Conservation (phyloP, 2,888 invertebrate genomes). For the Spodoptera exigua region DNA sequence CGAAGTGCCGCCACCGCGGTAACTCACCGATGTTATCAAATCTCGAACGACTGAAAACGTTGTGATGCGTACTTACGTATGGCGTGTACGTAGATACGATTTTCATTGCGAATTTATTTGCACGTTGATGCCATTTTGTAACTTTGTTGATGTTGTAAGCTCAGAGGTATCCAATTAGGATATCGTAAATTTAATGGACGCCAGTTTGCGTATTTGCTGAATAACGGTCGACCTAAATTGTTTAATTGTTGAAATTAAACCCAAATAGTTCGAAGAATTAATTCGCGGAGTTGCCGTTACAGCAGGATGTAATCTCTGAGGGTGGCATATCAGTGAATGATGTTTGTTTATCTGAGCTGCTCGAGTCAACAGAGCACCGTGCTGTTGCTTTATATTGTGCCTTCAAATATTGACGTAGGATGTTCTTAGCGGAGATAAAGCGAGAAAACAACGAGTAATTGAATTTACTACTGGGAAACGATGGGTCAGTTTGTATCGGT, state of each 20-base stretch:
- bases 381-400: conserved; percentile 68
- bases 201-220: conserved; percentile 66
- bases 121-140: conserved; percentile 33
- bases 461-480: conserved; percentile 72
- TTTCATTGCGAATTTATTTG: conserved; percentile 55
- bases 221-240: conserved; percentile 70
- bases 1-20: conserved; percentile 43
- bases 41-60: conserved; percentile 37
- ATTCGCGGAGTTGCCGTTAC: conserved; percentile 47
- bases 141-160: conserved; percentile 53
- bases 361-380: conserved; percentile 62
- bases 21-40: conserved; percentile 48
- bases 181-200: conserved; percentile 65
- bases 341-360: conserved; percentile 60
- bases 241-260: conserved; percentile 67
- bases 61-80: conserved; percentile 17
- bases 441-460: conserved; percentile 78
- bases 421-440: conserved; percentile 76
- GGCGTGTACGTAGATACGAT: conserved; percentile 39
- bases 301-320: conserved; percentile 35
- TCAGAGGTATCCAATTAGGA: conserved; percentile 58
- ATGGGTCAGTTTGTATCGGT: conserved; percentile 76
- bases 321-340: conserved; percentile 58
- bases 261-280: conserved; percentile 57
- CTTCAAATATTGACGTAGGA: conserved; percentile 84